Evolutionary conservation across 2,888 invertebrate genomes (phyloP).

Genomic region (Coenonympha arcania): DNA sequence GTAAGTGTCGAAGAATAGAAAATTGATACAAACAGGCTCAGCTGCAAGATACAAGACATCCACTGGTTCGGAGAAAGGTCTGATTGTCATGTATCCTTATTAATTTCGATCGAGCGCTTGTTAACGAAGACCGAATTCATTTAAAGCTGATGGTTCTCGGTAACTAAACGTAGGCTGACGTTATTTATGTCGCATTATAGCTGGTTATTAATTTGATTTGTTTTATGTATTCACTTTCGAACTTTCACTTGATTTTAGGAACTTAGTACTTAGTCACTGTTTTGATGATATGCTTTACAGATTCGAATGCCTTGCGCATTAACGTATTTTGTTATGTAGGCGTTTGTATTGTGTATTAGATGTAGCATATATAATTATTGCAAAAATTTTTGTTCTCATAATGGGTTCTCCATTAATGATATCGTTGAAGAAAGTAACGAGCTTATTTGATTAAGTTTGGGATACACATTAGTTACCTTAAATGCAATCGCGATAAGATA

Average conservation of each 20-base stretch:
- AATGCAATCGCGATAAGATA: not conserved
- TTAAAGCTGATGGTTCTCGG: constrained; percentile 29
- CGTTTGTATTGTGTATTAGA: not conserved
- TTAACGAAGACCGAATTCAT: constrained; percentile 21
- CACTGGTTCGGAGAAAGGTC: constrained; percentile 8
- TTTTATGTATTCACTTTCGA: constrained; percentile 41
- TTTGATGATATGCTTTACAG: constrained; percentile 12
- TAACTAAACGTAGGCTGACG: constrained; percentile 44
- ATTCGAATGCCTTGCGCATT: not conserved
- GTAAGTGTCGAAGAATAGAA: not conserved
- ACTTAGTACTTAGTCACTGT: constrained; percentile 30
- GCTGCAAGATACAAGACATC: not conserved
- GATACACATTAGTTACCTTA: not conserved
- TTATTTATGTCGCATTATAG: constrained; percentile 43
- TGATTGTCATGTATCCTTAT: constrained; percentile 11
- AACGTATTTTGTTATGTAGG: not conserved
- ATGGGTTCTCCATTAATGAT: not conserved
- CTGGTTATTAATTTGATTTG: constrained; percentile 49
- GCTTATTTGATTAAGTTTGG: not conserved
- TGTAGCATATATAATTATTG: not conserved
- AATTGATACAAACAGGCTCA: not conserved
- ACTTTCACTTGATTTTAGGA: constrained; percentile 52
- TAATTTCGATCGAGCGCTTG: constrained; percentile 18
- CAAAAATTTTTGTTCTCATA: not conserved
- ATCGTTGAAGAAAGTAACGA: not conserved